phyloP scores from a whole-genome alignment of 1,140 invertebrate species.

The Pararge aegeria region DNA sequence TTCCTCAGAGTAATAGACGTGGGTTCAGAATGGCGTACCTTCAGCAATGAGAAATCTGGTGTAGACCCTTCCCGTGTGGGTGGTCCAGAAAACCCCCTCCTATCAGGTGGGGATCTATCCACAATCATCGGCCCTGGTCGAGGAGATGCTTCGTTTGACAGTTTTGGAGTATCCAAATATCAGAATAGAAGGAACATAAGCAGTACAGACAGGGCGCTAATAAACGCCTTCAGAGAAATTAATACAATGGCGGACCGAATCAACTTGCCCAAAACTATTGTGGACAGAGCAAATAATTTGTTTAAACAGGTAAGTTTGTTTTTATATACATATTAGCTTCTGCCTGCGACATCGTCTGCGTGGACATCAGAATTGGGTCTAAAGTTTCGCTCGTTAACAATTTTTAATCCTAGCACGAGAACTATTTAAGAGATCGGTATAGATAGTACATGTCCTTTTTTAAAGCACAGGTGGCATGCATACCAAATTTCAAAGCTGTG shows the following conservation, averaged over 20 bases:
- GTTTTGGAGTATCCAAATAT: slow-evolving; percentile 94
- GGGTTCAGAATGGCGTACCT: slow-evolving; percentile 99
- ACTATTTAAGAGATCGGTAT: too few relatives aligned
- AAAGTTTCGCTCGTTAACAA: too few relatives aligned
- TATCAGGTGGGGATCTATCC: slow-evolving; percentile 97
- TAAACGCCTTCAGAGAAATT: slow-evolving; percentile 98
- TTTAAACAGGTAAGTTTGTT: slow-evolving; percentile 91
- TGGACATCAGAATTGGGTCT: too few relatives aligned
- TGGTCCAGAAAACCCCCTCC: slow-evolving; percentile 95
- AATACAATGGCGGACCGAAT: slow-evolving; percentile 98
- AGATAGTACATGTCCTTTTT: too few relatives aligned
- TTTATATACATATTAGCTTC: slow-evolving; percentile 8
- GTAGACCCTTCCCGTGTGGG: slow-evolving; percentile 99
- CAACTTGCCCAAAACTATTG: slow-evolving; percentile 96
- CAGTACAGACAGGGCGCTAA: slow-evolving; percentile 95
- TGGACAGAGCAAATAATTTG: slow-evolving; percentile 96
- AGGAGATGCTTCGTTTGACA: slow-evolving; percentile 89
- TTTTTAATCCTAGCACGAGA: too few relatives aligned
- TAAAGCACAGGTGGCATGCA: too few relatives aligned
- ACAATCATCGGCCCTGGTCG: slow-evolving; percentile 97
- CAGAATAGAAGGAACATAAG: slow-evolving; percentile 96
- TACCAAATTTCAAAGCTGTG: too few relatives aligned
- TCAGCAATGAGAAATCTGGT: slow-evolving; percentile 98
- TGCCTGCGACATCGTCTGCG: too few relatives aligned
- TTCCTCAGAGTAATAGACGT: slow-evolving; percentile 96